phyloP scores from a whole-genome alignment of 2,113 vertebrate genomes.

The Odocoileus hemionus region DNA sequence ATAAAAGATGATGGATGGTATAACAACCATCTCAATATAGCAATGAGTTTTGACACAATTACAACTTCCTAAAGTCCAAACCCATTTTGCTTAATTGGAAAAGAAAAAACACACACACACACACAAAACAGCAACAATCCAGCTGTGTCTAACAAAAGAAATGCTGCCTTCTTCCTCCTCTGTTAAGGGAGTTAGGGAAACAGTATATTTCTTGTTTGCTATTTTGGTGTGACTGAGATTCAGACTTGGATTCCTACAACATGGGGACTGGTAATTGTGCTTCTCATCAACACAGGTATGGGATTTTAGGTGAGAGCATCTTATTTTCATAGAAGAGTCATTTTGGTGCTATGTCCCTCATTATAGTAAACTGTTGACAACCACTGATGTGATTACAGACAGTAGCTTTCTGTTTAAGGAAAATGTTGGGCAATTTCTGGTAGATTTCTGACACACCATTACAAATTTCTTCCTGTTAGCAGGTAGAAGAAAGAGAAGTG shows the following conservation, averaged over 20 bases:
- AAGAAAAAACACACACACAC: no score
- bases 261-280: neutral
- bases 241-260: neutral
- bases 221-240: neutral
- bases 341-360: conserved; percentile 70
- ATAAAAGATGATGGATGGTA: neutral
- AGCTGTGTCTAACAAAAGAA: neutral
- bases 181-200: neutral
- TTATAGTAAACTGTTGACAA: conserved; percentile 79
- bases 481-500: conserved; percentile 76
- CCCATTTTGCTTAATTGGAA: neutral
- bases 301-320: conserved; percentile 54
- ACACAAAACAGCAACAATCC: neutral
- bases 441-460: conserved; percentile 78
- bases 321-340: conserved; percentile 68
- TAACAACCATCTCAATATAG: neutral
- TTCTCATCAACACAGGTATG: neutral
- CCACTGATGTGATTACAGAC: conserved; percentile 76
- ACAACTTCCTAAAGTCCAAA: neutral
- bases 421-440: conserved; percentile 75
- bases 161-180: neutral
- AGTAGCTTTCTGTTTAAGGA: conserved; percentile 80
- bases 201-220: neutral
- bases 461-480: conserved; percentile 78
- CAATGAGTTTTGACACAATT: neutral